Conservation (phyloP, 2,888 invertebrate genomes). For the Eupithecia inturbata region DNA sequence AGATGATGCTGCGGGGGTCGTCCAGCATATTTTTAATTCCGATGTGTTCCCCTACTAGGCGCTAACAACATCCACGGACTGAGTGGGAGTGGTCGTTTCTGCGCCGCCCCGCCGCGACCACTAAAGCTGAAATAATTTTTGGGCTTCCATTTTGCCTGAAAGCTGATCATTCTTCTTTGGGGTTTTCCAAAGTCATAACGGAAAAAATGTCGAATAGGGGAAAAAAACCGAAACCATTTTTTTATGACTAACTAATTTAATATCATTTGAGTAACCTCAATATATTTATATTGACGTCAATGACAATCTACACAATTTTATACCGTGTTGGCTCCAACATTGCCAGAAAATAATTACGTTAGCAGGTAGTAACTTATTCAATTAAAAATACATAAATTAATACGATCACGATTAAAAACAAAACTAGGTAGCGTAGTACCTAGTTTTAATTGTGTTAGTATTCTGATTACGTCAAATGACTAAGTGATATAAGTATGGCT, state of each 20-base stretch:
- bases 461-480: conserved; percentile 6
- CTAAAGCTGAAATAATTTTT: too few species aligned
- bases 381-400: neutral
- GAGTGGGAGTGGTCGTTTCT: too few species aligned
- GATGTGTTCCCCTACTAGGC: too few species aligned
- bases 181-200: neutral
- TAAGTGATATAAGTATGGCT: neutral
- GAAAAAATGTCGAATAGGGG: neutral
- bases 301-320: neutral
- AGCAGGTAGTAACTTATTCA: neutral
- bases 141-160: too few species aligned
- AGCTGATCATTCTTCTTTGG: neutral
- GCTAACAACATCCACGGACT: too few species aligned
- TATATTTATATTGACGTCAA: too few species aligned
- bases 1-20: too few species aligned
- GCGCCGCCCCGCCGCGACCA: too few species aligned
- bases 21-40: too few species aligned
- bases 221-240: neutral
- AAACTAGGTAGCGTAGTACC: too few species aligned
- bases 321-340: neutral
- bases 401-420: neutral
- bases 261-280: too few species aligned
- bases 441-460: neutral
- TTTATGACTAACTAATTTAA: too few species aligned
- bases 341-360: neutral